Evolutionary conservation across 1,140 invertebrate species (phyloP).

Genomic region (Magallana gigas): DNA sequence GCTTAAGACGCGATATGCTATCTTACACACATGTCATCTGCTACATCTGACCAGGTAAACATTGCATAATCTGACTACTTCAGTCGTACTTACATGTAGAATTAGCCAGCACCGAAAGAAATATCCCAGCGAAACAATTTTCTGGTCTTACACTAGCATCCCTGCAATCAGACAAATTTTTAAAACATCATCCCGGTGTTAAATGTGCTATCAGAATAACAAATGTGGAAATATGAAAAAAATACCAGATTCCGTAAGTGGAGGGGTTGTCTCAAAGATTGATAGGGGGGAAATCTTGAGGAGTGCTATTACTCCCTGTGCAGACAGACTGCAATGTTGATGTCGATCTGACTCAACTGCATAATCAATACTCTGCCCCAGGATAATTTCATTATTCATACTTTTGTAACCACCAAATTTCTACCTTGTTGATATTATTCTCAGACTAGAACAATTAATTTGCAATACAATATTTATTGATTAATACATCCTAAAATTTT

Average conservation of each 20-base stretch:
- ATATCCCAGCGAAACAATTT: slow-evolving; percentile 7
- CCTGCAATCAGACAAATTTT: slow-evolving; percentile 27
- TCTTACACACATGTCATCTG: background rate
- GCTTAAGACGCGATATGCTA: background rate
- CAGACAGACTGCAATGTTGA: slow-evolving; percentile 1
- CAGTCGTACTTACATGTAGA: background rate
- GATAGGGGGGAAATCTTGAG: background rate
- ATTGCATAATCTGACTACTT: background rate
- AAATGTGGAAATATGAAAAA: slow-evolving; percentile 24
- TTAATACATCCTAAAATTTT: no score
- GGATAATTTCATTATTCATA: slow-evolving; percentile 2
- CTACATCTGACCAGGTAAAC: slow-evolving; percentile 6
- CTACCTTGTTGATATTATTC: background rate
- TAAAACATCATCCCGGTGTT: slow-evolving; percentile 26
- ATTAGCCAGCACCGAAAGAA: background rate
- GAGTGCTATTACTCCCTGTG: background rate
- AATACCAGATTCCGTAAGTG: slow-evolving; percentile 31
- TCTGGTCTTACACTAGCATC: background rate
- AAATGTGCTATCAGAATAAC: slow-evolving; percentile 1
- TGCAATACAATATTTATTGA: no score
- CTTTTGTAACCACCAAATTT: background rate
- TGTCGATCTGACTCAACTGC: background rate
- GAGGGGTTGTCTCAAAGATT: slow-evolving; percentile 26
- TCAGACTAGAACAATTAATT: no score
- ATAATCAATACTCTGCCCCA: background rate